These are phyloP conservation scores for Cartodere bifasciata DNA, from an alignment of 2,888 invertebrate species.

Conservation along the genomic window DNA sequence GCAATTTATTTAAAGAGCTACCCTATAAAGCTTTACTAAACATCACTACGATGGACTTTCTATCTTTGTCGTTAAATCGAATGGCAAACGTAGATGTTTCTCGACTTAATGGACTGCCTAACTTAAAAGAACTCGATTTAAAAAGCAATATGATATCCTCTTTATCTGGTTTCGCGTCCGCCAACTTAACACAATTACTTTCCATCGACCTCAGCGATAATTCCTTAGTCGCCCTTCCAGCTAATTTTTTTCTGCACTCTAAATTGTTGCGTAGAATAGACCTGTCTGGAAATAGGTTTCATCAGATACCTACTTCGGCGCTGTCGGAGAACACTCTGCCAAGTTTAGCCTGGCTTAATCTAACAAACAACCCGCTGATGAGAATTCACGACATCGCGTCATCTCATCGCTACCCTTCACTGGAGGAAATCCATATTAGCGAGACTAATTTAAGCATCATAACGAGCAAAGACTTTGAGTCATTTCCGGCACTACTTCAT, in stretches of 20 bases:
- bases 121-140: constrained; percentile 61
- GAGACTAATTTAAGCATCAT: constrained; percentile 71
- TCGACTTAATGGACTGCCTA: constrained; percentile 60
- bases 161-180: constrained; percentile 62
- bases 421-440: constrained; percentile 71
- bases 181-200: constrained; percentile 59
- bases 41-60: constrained; percentile 57
- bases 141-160: constrained; percentile 63
- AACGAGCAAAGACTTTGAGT: constrained; percentile 74
- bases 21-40: constrained; percentile 70
- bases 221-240: constrained; percentile 59
- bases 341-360: constrained; percentile 60
- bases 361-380: constrained; percentile 70
- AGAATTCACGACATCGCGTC: constrained; percentile 60
- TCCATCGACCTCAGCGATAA: constrained; percentile 68
- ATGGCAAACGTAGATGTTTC: constrained; percentile 62
- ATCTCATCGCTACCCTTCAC: constrained; percentile 57
- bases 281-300: constrained; percentile 64
- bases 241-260: constrained; percentile 69
- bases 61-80: constrained; percentile 56
- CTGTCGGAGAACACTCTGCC: constrained; percentile 63
- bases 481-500: constrained; percentile 65
- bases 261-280: constrained; percentile 60
- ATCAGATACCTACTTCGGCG: constrained; percentile 65
- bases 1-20: constrained; percentile 60